phyloP scores from a whole-genome alignment of 2,113 vertebrate species.

The Melanerpes aurifrons region DNA sequence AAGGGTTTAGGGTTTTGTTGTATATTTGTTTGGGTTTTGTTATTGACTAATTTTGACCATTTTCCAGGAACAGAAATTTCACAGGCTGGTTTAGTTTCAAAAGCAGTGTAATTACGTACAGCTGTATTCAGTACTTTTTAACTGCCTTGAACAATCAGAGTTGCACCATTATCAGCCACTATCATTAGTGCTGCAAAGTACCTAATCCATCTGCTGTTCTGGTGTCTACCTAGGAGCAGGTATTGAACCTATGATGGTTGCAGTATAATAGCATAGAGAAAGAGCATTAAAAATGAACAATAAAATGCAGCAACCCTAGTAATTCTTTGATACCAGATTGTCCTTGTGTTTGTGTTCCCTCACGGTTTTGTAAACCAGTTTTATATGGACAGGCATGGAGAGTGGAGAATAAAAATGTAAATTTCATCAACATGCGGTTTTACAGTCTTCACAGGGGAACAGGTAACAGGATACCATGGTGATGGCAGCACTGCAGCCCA shows the following conservation, averaged over 20 bases:
- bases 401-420: conserved; percentile 58
- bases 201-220: conserved; percentile 55
- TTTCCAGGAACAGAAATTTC: conserved; percentile 65
- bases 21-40: conserved; percentile 46
- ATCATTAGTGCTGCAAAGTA: conserved; percentile 49
- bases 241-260: conserved; percentile 36
- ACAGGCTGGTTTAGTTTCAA: conserved; percentile 59
- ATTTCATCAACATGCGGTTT: conserved; percentile 12
- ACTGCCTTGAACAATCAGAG: conserved; percentile 54
- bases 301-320: background rate
- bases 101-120: conserved; percentile 55
- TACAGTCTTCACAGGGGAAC: conserved; percentile 24
- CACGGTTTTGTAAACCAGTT: background rate
- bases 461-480: conserved; percentile 50
- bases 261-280: background rate
- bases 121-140: conserved; percentile 66
- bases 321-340: background rate
- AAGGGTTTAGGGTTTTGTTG: conserved; percentile 25
- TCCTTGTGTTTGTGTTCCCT: background rate
- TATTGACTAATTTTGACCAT: conserved; percentile 65
- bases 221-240: conserved; percentile 62
- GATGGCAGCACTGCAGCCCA: conserved; percentile 46
- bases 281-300: background rate
- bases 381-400: background rate
- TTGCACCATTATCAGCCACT: conserved; percentile 64